These are phyloP conservation scores for Caranx ignobilis DNA, from an alignment of 2,113 vertebrate species.

Conservation along the genomic window DNA sequence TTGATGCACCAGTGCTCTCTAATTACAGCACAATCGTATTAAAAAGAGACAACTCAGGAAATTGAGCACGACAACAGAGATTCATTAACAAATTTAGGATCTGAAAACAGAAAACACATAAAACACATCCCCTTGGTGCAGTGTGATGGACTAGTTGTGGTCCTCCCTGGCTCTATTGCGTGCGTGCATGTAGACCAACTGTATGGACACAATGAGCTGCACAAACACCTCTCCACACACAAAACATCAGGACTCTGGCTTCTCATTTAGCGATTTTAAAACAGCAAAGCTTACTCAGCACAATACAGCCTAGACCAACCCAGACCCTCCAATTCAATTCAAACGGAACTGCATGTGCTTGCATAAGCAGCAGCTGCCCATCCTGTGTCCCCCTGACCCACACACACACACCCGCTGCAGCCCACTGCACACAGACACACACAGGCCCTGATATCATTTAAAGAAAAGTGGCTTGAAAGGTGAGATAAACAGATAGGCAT, in stretches of 20 bases:
- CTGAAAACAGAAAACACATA: conserved; percentile 26
- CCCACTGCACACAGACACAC: conserved; percentile 32
- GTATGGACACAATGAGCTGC: conserved; percentile 77
- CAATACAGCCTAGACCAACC: conserved; percentile 68
- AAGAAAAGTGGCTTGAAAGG: conserved; percentile 38
- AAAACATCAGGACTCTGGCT: conserved; percentile 76
- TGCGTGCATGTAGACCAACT: conserved; percentile 65
- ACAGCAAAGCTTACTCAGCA: conserved; percentile 83
- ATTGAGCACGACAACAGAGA: neutral
- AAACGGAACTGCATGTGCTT: conserved; percentile 83
- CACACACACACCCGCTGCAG: conserved; percentile 14
- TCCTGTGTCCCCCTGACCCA: conserved; percentile 48
- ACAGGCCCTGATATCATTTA: conserved; percentile 8
- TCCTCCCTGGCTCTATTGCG: conserved; percentile 66
- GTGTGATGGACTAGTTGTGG: conserved; percentile 34
- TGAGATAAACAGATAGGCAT: neutral
- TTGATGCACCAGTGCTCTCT: neutral
- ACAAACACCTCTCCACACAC: conserved; percentile 77
- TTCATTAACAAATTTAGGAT: neutral
- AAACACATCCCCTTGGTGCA: neutral
- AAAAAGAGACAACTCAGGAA: neutral
- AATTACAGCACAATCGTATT: conserved; percentile 1
- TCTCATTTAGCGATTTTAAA: conserved; percentile 81
- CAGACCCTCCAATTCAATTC: conserved; percentile 80
- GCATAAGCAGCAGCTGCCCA: conserved; percentile 80